phyloP scores from a whole-genome alignment of 2,888 invertebrate genomes.

The Xylota sylvarum region DNA sequence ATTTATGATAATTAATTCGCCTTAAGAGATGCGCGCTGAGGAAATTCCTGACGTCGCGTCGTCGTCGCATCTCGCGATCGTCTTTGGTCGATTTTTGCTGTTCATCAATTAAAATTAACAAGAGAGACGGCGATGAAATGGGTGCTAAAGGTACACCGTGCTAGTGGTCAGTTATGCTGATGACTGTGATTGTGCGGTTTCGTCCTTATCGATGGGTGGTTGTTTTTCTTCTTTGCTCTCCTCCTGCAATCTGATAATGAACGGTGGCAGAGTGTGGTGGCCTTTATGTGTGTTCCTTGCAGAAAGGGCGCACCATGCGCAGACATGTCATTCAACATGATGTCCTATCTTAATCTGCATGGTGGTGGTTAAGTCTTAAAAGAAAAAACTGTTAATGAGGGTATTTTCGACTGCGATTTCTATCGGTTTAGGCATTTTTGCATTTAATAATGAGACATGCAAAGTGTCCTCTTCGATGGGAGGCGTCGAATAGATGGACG shows the following conservation, averaged over 20 bases:
- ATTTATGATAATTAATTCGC: conserved; percentile 84
- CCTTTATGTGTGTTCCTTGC: conserved; percentile 35
- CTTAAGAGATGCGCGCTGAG: conserved; percentile 58
- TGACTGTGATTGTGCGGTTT: conserved; percentile 62
- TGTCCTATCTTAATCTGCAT: conserved; percentile 66
- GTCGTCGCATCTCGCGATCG: conserved; percentile 1
- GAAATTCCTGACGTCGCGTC: conserved; percentile 52
- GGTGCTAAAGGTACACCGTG: conserved; percentile 53
- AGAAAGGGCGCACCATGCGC: conserved; percentile 35
- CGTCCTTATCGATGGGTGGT: conserved; percentile 64
- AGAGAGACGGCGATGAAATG: conserved; percentile 47
- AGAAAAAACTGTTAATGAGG: conserved; percentile 67
- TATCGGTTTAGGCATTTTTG: conserved; percentile 65
- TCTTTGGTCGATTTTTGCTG: conserved; percentile 53
- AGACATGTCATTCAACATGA: conserved; percentile 76
- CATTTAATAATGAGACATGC: conserved; percentile 74
- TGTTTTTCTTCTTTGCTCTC: conserved; percentile 14
- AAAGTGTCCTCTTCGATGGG: conserved; percentile 14
- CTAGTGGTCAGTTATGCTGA: conserved; percentile 72
- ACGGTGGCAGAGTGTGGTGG: conserved; percentile 46
- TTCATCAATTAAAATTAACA: conserved; percentile 77
- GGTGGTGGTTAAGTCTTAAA: conserved; percentile 20
- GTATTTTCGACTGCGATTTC: conserved; percentile 55
- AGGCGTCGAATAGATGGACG: not conserved
- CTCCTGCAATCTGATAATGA: conserved; percentile 57